Conservation (phyloP, 2,888 invertebrate genomes). For the Diarsia brunnea region DNA sequence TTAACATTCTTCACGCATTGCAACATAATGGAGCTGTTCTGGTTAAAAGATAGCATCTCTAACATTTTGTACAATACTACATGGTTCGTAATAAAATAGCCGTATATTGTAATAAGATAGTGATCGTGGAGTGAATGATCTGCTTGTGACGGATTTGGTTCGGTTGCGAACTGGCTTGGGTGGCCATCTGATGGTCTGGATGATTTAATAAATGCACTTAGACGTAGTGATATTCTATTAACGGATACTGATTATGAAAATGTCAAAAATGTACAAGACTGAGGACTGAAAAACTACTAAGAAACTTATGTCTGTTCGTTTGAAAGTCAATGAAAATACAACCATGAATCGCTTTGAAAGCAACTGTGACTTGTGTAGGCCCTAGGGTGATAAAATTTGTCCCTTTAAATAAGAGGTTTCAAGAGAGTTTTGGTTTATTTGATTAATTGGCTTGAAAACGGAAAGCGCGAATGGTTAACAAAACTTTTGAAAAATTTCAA, state of each 20-base stretch:
- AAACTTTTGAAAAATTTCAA: background rate
- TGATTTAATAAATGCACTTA: background rate
- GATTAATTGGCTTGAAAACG: background rate
- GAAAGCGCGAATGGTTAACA: background rate
- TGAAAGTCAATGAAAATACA: background rate
- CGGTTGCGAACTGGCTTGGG: background rate
- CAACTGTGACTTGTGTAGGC: background rate
- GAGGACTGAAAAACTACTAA: background rate
- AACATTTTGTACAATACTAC: constrained; percentile 52
- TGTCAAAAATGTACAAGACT: background rate
- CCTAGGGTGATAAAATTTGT: background rate
- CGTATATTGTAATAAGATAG: constrained; percentile 46
- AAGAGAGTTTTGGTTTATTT: no score
- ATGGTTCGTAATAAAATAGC: constrained; percentile 47
- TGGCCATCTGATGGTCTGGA: background rate
- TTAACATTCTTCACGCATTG: constrained; percentile 56
- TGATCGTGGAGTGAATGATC: constrained; percentile 43
- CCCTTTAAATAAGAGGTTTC: no score
- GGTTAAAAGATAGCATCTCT: constrained; percentile 56
- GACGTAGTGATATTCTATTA: background rate
- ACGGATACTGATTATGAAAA: background rate
- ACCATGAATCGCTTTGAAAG: background rate
- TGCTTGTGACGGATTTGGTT: constrained; percentile 15
- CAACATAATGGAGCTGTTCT: constrained; percentile 59
- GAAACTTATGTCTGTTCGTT: background rate